A percentile compares a stretch with the other conserved stretches of the same genome.
Evolutionary conservation across 2,888 invertebrate species (phyloP).

Genomic region (Caenorhabditis sp.): DNA sequence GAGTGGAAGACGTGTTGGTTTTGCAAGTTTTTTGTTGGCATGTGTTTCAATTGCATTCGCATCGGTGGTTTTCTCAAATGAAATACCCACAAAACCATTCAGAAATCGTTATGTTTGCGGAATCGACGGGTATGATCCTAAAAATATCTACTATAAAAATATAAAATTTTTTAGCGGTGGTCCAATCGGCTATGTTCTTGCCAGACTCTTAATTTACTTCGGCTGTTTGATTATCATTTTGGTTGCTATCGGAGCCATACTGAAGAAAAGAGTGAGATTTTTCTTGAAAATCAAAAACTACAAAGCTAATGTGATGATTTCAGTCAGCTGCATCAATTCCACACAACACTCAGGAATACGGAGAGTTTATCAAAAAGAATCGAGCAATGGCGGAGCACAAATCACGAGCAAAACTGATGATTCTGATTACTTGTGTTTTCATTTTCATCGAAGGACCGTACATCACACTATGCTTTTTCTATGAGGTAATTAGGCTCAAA

Average conservation of each 20-base stretch:
- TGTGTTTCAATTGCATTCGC: constrained; percentile 24
- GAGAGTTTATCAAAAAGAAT: constrained; percentile 52
- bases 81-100: constrained; percentile 61
- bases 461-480: constrained; percentile 59
- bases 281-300: too few relatives aligned
- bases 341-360: constrained; percentile 47
- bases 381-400: constrained; percentile 46
- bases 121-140: constrained; percentile 55
- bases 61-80: constrained; percentile 28
- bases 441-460: constrained; percentile 65
- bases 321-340: constrained; percentile 47
- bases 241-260: constrained; percentile 58
- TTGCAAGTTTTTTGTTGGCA: constrained; percentile 24
- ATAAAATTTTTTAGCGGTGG: constrained; percentile 51
- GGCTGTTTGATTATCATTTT: constrained; percentile 58
- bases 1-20: constrained; percentile 19
- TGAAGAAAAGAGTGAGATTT: constrained; percentile 39
- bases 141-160: background rate
- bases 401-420: constrained; percentile 47
- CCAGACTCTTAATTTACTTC: constrained; percentile 59
- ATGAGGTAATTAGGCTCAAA: constrained; percentile 42
- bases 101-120: constrained; percentile 66
- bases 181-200: constrained; percentile 62
- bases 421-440: constrained; percentile 47
- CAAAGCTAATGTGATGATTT: constrained; percentile 2